phyloP scores from a whole-genome alignment of 2,888 invertebrate species.

The Drosophila nr. perissopoda region DNA sequence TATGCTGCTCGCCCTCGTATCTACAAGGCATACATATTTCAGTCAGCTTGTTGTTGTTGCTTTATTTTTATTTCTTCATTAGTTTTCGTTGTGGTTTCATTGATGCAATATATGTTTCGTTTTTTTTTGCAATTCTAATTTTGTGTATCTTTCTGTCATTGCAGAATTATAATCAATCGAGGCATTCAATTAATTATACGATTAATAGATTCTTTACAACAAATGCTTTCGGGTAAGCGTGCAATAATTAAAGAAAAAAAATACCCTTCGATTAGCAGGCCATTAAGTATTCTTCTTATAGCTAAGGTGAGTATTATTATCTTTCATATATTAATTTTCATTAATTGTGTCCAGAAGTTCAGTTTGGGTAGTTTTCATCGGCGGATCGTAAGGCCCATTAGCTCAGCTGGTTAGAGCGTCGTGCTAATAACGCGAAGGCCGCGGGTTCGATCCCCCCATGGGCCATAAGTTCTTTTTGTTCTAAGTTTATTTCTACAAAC shows the following conservation, averaged over 20 bases:
- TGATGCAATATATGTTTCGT: slow-evolving; percentile 42
- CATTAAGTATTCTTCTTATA: neutral
- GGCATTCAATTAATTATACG: slow-evolving; percentile 38
- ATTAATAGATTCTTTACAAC: slow-evolving; percentile 23
- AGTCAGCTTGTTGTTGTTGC: slow-evolving; percentile 30
- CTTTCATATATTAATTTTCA: neutral
- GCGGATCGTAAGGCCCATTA: slow-evolving; percentile 80
- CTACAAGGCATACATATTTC: slow-evolving; percentile 53
- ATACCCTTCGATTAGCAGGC: neutral
- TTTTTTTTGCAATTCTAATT: slow-evolving; percentile 12
- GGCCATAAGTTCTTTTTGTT: slow-evolving; percentile 69
- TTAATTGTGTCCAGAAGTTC: neutral
- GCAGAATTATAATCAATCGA: slow-evolving; percentile 46
- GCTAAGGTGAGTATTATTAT: slow-evolving; percentile 24
- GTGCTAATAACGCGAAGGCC: slow-evolving; percentile 85
- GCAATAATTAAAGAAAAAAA: slow-evolving; percentile 33
- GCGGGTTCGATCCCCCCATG: slow-evolving; percentile 85
- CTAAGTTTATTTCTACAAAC: neutral
- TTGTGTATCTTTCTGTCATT: slow-evolving; percentile 25
- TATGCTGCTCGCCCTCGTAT: slow-evolving; percentile 38
- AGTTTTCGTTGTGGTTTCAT: slow-evolving; percentile 55
- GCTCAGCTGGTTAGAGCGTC: slow-evolving; percentile 86
- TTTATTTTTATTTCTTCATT: slow-evolving; percentile 46
- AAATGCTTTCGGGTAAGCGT: slow-evolving; percentile 16
- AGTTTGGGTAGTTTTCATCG: neutral